Conservation (phyloP, 2,797 vertebrate species). For the Acridotheres tristis region DNA sequence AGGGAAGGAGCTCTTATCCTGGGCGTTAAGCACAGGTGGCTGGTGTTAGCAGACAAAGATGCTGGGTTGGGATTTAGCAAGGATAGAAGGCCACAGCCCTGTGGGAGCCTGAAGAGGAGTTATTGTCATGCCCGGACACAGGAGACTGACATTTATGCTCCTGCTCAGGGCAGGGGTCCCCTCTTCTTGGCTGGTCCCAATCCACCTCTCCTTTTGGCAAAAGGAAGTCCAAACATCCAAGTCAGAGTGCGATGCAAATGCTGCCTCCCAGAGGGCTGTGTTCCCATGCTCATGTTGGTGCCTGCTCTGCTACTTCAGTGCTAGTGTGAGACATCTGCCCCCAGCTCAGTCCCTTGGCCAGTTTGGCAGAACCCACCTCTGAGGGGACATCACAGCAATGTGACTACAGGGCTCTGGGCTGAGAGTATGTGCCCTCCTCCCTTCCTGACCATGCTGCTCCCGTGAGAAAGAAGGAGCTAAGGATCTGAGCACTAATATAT, state of each 20-base stretch:
- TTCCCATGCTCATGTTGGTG: background rate
- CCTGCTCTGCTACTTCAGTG: background rate
- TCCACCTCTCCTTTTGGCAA: background rate
- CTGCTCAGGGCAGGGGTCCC: accelerated
- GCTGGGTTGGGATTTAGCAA: background rate
- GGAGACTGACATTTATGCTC: background rate
- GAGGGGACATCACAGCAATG: background rate
- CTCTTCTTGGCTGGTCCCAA: background rate
- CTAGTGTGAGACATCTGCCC: background rate
- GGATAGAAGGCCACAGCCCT: background rate
- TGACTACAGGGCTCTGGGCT: background rate
- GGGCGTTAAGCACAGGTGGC: background rate
- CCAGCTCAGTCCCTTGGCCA: background rate
- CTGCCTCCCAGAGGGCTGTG: background rate
- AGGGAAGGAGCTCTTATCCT: background rate
- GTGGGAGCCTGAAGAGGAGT: background rate
- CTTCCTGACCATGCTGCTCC: background rate
- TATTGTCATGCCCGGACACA: background rate
- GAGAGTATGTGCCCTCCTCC: accelerated
- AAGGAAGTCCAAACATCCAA: background rate
- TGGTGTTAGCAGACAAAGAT: background rate
- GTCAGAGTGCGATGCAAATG: background rate
- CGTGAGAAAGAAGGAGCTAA: background rate
- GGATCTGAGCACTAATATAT: background rate
- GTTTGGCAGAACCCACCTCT: background rate